Evolutionary conservation across 2,113 vertebrate species (phyloP), one percentile per base, ranked within the genome.

Genomic region (Falcunculus frontatus): DNA sequence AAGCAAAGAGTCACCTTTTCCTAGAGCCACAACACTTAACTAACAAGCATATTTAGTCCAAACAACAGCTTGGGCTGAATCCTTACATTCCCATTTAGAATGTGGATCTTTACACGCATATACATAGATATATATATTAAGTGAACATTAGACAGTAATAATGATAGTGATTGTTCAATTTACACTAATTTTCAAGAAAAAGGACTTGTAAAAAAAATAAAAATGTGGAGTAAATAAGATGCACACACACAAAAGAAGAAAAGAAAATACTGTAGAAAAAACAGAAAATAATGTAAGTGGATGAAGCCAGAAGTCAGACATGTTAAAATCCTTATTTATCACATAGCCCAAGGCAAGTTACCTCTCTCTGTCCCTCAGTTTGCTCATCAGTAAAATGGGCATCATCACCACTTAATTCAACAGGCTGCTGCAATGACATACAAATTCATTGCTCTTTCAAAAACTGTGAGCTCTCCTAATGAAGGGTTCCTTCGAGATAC

Each of bases 1-100:
- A 97, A 95, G 95, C 84, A 97, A 97, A 97, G 87, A 87, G 69
- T 89, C 93, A 96, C 94, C 88, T 92, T 89, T 93, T 94, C 92
- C 94, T 70, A 63, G 37, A 97, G 96, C 70, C 95, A 89, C 78
- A 83, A 85, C 93, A 91, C 90, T 82, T 84, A 91, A 78, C 60
- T 72, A 76, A 78, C 14, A 8, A 92, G 85, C 42, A 88, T 88
- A 92, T 35, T 92, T 75, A 85, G 65, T 41, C 55, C 50, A 49
- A 89, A 46, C 44, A 96, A 39, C 35, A 82, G 39, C 76, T 75
- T 69, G 74, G 59, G 7, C n/a, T 81, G 64, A 85, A 78, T 49
- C 72, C 42, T 44, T 56, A 35, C 33, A 39, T 41, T 55, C 10
- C 29, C 8, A 7, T 72, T 89, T 46, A 70, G 20, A 89, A 75